Evolutionary conservation across 2,888 invertebrate genomes (phyloP).

Genomic region (Chirona hameri): DNA sequence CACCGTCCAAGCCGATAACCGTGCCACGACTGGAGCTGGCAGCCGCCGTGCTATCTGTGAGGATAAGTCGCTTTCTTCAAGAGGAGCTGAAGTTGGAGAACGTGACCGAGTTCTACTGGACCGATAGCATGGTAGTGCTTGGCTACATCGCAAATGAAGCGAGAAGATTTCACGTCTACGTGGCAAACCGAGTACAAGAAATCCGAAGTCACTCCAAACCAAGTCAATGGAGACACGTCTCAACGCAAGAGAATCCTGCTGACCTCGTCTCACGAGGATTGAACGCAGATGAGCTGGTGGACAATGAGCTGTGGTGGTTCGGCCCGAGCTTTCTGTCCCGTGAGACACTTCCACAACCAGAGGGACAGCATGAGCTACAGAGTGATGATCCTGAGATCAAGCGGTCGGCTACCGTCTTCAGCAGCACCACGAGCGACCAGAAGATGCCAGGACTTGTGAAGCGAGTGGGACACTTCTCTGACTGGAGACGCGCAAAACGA

Average conservation of each 20-base stretch:
- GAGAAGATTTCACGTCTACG: neutral
- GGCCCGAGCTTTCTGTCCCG: no score
- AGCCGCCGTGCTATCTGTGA: slow-evolving; percentile 12
- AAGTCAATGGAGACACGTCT: neutral
- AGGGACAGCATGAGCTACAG: neutral
- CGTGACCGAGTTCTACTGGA: neutral
- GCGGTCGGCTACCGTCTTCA: neutral
- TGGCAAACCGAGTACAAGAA: neutral
- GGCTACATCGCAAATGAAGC: neutral
- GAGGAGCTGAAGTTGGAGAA: neutral
- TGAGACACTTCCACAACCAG: no score
- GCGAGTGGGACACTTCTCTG: no score
- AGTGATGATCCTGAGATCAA: neutral
- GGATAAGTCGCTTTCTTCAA: neutral
- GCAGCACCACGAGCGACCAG: no score
- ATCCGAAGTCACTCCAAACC: neutral
- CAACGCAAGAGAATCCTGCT: neutral
- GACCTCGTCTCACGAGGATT: neutral
- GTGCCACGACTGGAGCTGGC: slow-evolving; percentile 9
- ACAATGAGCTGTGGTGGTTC: neutral
- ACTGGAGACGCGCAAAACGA: no score
- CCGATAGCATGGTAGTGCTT: neutral
- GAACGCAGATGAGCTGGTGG: neutral
- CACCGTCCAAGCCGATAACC: slow-evolving; percentile 26
- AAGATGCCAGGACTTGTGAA: no score